phyloP scores from a whole-genome alignment of 2,113 vertebrate species.

The Girardinichthys multiradiatus region DNA sequence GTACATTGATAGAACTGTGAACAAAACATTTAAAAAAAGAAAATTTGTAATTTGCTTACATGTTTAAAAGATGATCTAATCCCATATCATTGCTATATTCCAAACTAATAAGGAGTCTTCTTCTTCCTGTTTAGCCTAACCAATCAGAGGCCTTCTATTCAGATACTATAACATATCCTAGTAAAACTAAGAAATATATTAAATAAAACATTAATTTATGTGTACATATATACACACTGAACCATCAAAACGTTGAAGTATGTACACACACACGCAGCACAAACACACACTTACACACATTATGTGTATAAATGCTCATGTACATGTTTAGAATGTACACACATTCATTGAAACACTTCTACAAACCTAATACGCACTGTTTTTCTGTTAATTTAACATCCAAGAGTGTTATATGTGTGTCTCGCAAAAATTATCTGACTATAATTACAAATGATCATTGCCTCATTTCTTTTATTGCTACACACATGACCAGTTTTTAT shows the following conservation, averaged over 20 bases:
- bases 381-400: background rate
- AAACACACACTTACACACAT: background rate
- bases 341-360: background rate
- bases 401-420: background rate
- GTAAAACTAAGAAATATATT: too few relatives aligned
- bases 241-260: background rate
- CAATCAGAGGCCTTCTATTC: too few relatives aligned
- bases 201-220: too few relatives aligned
- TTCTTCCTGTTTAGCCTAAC: too few relatives aligned
- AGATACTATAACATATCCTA: too few relatives aligned
- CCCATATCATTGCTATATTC: too few relatives aligned
- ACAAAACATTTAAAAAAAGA: background rate
- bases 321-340: background rate
- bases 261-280: background rate
- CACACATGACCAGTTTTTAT: constrained; percentile 34
- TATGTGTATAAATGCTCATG: background rate
- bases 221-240: too few relatives aligned
- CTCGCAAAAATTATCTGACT: background rate
- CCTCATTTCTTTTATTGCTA: constrained; percentile 40
- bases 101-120: too few relatives aligned
- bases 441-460: constrained; percentile 24
- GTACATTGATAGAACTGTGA: too few relatives aligned
- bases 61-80: background rate
- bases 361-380: background rate
- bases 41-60: background rate